Percentiles rank a stretch among this genome's conserved stretches.
These are phyloP conservation scores for Prunella fulvescens DNA, from an alignment of 2,113 vertebrate species.

Conservation along the genomic window DNA sequence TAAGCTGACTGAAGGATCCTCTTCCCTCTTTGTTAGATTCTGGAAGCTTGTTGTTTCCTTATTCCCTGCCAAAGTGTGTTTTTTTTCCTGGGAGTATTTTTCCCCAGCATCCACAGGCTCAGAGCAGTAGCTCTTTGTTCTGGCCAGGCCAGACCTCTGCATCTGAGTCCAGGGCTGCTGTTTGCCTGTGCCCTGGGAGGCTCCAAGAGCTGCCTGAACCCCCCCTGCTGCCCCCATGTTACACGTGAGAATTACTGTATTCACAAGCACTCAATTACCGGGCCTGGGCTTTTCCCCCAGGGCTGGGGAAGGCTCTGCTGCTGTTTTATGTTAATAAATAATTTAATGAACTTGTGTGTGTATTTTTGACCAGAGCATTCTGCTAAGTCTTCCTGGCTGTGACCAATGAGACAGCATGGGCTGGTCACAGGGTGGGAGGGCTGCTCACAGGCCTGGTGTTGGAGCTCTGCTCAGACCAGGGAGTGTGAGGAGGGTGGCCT, in stretches of 20 bases:
- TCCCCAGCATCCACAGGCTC: neutral
- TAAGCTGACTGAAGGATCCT: neutral
- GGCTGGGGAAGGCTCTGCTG: neutral
- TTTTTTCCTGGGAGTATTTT: neutral
- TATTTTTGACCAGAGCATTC: neutral
- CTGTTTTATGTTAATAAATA: constrained; percentile 23
- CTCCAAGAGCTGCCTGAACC: neutral
- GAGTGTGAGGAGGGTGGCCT: neutral
- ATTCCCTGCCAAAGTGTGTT: neutral
- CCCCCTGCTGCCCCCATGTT: accelerated
- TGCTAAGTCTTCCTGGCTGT: neutral
- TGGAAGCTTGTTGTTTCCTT: neutral
- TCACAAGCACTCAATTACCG: neutral
- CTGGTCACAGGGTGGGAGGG: neutral
- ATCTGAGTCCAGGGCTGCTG: neutral
- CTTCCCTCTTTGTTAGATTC: neutral
- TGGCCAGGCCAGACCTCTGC: neutral
- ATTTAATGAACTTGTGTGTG: neutral
- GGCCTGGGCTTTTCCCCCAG: neutral
- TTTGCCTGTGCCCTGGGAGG: neutral
- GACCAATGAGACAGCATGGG: accelerated
- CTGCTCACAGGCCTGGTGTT: accelerated
- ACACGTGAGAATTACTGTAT: neutral
- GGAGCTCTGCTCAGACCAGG: neutral
- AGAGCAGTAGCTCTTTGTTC: neutral